Evolutionary conservation across 2,797 vertebrate species (phyloP).

Genomic region (Coracias cyanogaster): DNA sequence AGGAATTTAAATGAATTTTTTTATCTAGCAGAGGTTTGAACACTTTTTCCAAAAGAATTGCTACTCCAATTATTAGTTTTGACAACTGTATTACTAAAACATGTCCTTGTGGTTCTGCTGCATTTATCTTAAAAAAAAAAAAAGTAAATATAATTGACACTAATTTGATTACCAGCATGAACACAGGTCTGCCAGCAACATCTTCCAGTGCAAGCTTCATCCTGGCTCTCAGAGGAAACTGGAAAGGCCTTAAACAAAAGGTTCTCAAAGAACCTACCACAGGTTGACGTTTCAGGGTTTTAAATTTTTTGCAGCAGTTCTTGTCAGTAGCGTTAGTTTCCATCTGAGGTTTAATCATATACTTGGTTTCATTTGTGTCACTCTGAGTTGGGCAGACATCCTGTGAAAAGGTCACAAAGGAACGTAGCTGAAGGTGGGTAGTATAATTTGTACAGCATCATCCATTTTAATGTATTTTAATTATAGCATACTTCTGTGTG

Average conservation of each 20-base stretch:
- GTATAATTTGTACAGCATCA: slow-evolving; percentile 8
- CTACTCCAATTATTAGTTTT: background rate
- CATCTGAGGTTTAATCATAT: slow-evolving; percentile 14
- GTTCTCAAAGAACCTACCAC: slow-evolving; percentile 49
- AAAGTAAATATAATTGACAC: background rate
- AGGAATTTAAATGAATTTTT: background rate
- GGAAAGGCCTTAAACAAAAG: slow-evolving; percentile 42
- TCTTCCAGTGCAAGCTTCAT: slow-evolving; percentile 38
- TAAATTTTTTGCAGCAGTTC: slow-evolving; percentile 24
- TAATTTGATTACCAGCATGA: slow-evolving; percentile 45
- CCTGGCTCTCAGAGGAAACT: slow-evolving; percentile 3
- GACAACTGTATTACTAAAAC: background rate
- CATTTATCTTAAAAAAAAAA: background rate
- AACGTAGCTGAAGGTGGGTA: slow-evolving; percentile 10
- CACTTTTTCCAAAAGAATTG: background rate
- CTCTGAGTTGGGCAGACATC: slow-evolving; percentile 51
- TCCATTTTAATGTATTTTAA: slow-evolving; percentile 41
- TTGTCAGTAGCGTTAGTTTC: slow-evolving; percentile 47
- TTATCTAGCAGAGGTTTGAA: background rate
- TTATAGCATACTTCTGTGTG: background rate
- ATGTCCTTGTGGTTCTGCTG: background rate
- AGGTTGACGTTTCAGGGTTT: background rate
- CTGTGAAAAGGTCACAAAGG: slow-evolving; percentile 66
- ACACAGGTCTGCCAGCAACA: background rate
- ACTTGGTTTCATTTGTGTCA: slow-evolving; percentile 56